Evolutionary conservation across 1,140 invertebrate species (phyloP), one percentile per base, ranked within the genome.

Genomic region (Hylyphantes graminicola): DNA sequence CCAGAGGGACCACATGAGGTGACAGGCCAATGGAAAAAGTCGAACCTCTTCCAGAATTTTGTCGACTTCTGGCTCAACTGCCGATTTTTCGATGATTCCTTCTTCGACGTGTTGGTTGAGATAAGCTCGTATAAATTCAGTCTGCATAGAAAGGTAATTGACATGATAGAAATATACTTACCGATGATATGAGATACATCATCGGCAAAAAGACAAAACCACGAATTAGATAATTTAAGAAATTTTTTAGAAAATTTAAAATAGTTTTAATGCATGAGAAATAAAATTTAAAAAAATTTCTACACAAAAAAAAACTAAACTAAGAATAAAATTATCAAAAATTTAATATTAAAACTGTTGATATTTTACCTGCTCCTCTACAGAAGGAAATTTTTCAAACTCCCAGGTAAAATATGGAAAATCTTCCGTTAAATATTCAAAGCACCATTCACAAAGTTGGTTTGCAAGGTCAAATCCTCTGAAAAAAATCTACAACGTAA

Each of bases 401-500:
- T 92, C 90, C 86, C 94, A 93, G 70, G 91, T 91, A 88, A 94
- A 99, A 90, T 94, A 95, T 3, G 97, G 97, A 88, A 93, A 92
- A 64, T 94, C 92, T 0, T 92, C 89, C 74, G 93, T 92, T 0
- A 93, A 95, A 89, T 99, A 98, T 88, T 98, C 95, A 89, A 96
- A 97, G 10, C 93, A 93, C 96, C 96, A 98, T 90, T 99, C 97
- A 86, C 95, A 92, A 89, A 98, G 98, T 88, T 99, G 97, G 90
- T 99, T 99, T 6, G 96, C 97, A 78, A 99, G 91, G 90, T 99
- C 97, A 91, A 97, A 99, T 0, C 94, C 96, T 85, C 97, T 91
- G 87, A 70, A 87, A 68, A 67, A 35, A 21, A 65, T 35, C 35
- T 35, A 35, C 35, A 35, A 5, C 35, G 5, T 35, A 5, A 35